Conservation (phyloP, 2,888 invertebrate genomes). For the Cosmia pyralina region DNA sequence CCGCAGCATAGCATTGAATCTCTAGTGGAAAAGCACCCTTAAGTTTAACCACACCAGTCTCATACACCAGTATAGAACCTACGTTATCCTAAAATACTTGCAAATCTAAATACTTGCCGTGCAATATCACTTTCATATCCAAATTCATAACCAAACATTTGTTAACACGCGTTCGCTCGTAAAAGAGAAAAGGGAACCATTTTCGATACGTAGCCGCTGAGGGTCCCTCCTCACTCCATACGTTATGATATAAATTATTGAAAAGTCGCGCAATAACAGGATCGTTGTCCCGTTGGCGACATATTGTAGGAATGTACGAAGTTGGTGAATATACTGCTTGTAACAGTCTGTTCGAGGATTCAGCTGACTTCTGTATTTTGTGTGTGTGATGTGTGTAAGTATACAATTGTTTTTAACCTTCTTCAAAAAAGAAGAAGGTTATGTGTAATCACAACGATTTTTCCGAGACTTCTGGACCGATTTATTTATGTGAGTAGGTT, state of each 20-base stretch:
- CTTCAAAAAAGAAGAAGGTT: background rate
- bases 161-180: slow-evolving; percentile 60
- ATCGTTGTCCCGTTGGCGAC: slow-evolving; percentile 74
- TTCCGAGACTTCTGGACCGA: background rate
- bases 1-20: too few species aligned
- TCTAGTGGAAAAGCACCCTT: too few species aligned
- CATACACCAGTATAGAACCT: background rate
- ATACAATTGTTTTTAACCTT: slow-evolving; percentile 13
- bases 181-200: slow-evolving; percentile 52
- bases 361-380: slow-evolving; percentile 27
- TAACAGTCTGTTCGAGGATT: slow-evolving; percentile 48
- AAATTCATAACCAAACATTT: slow-evolving; percentile 59
- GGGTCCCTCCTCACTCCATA: slow-evolving; percentile 63
- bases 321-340: slow-evolving; percentile 83
- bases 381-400: slow-evolving; percentile 15
- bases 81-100: background rate
- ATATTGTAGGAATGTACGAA: slow-evolving; percentile 83
- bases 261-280: slow-evolving; percentile 85
- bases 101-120: background rate
- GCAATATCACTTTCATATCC: slow-evolving; percentile 9
- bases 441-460: background rate
- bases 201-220: slow-evolving; percentile 46
- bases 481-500: background rate
- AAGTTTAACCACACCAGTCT: too few species aligned
- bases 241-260: slow-evolving; percentile 86